Base-by-base conservation (phyloP, 2,113 vertebrate genomes). In the Malaclemys terrapin region DNA sequence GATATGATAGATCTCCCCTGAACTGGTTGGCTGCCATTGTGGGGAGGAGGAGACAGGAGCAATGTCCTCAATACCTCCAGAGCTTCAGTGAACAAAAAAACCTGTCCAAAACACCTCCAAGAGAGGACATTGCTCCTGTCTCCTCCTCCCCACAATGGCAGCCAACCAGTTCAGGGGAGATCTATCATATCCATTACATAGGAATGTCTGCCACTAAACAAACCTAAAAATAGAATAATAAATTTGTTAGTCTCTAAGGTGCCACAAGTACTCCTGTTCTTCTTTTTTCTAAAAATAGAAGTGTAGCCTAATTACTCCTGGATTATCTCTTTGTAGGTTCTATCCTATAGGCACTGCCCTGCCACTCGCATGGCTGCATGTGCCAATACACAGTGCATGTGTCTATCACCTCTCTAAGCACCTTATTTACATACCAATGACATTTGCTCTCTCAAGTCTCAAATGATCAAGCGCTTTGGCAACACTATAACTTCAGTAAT, bases 341-440 rank as follows among this genome's bases (percentile, higher is more conserved):
- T 72, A 0, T 25, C 54, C 1, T 24, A 38, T 13, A 7, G 49
- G 10, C 19, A 12, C 82, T 53, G 87, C 25, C 45, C 93, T 8
- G 10, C 65, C 54, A 52, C 79, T 57, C 25, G 45, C 78, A 80
- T 27, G 47, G 54, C 91, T 19, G 7, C 82, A 76, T 50, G 8
- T 49, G 82, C 49, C 91, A 97, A 97, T 96, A 59, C 93, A 92
- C 95, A 96, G 93, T 12, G 38, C 45, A 35, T 8, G 14, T 0
- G 97, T 97, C 97, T 97, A 89, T 80, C 97, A 96, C 97, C 94
- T 97, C 42, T 0, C 11, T 89, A 87, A 89, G 84, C 54, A 53
- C 93, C 59, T 90, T 1, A 94, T 96, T 96, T 91, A 90, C 91
- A 91, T 56, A 84, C 53, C 85, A 92, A 1, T 0, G 12, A 42